Base-by-base conservation (phyloP, 2,888 invertebrate genomes). In the Campoletis raptor region DNA sequence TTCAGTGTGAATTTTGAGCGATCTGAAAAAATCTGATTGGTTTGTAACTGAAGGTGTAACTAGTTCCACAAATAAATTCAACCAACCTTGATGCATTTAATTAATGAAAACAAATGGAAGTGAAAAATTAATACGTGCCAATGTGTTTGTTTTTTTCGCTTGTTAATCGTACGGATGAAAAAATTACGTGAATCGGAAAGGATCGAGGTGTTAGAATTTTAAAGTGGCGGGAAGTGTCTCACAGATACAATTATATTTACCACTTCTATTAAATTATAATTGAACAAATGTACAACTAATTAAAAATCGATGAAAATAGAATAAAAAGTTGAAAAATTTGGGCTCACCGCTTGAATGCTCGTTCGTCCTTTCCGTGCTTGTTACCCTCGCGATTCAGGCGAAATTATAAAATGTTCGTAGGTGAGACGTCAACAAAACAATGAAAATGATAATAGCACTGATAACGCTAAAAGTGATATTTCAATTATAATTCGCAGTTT, bases 361-460 rank as follows among this genome's bases (percentile, higher is more conserved):
- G 83, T 81, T 83, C 72, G 80, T 83, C 72, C 83, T 80, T 80
- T 83, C 70, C 76, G 82, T 80, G 79, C 54, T 83, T 80, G 74
- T 52, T 70, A 45, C 18, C 21, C 36, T 67, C 42, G 45, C 74
- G 42, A 52, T 81, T 42, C 40, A 18, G 61, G 54, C 52, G 15
- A 24, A 48, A 45, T 57, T n/a, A 21, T 78, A 12, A 1, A 12
- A 21, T 42, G 24, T 30, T 70, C 37, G 45, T 48, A n/a, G 15
- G 18, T 37, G 9, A n/a, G 64, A 57, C 9, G 40, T 6, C 15
- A 42, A 67, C 57, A 18, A 57, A 36, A 72, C 21, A 76, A 70
- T 5, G 18, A 61, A 54, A 61, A 30, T 12, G 30, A 61, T 61
- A 10, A 30, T 6, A 30, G 15, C 72, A 81, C 78, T 40, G 57